Conservation (phyloP, 2,888 invertebrate genomes). For the Mesorhabditis sp. region DNA sequence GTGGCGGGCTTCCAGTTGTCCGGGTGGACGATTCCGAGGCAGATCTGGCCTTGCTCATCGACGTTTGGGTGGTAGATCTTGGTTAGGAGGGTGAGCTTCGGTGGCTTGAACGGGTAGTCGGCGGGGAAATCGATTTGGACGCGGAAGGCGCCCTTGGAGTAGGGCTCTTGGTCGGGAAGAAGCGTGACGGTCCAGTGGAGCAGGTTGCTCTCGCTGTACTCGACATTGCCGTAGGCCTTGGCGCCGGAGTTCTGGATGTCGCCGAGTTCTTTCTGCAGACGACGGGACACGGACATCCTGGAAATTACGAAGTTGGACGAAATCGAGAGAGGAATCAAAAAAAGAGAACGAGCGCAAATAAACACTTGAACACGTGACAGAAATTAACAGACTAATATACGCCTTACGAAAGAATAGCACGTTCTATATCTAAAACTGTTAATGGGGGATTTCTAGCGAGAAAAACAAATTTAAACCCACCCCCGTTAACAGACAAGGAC, state of each 20-base stretch:
- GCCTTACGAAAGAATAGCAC: too few species aligned
- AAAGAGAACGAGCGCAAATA: too few species aligned
- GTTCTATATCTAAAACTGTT: too few species aligned
- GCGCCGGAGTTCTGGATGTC: conserved; percentile 37
- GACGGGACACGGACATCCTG: conserved; percentile 11
- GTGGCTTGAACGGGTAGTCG: conserved; percentile 98
- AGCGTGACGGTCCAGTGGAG: conserved; percentile 76
- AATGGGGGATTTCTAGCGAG: too few species aligned
- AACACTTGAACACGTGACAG: too few species aligned
- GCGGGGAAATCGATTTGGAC: conserved; percentile 97
- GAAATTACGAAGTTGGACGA: background rate
- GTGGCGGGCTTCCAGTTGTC: conserved; percentile 99
- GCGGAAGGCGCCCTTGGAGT: conserved; percentile 96
- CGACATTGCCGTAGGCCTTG: conserved; percentile 69
- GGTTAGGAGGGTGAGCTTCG: conserved; percentile 95
- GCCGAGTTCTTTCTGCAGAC: conserved; percentile 24
- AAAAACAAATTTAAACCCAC: too few species aligned
- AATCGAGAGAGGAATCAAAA: too few species aligned
- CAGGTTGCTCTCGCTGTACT: conserved; percentile 89
- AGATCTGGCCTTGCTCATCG: conserved; percentile 98
- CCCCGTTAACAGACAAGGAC: too few species aligned
- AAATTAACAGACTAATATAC: too few species aligned
- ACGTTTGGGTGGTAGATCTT: conserved; percentile 99
- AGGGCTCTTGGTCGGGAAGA: conserved; percentile 85
- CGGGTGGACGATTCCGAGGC: conserved; percentile 92